These are phyloP conservation scores for Apantesis nais DNA, from an alignment of 2,888 invertebrate species.

Conservation along the genomic window DNA sequence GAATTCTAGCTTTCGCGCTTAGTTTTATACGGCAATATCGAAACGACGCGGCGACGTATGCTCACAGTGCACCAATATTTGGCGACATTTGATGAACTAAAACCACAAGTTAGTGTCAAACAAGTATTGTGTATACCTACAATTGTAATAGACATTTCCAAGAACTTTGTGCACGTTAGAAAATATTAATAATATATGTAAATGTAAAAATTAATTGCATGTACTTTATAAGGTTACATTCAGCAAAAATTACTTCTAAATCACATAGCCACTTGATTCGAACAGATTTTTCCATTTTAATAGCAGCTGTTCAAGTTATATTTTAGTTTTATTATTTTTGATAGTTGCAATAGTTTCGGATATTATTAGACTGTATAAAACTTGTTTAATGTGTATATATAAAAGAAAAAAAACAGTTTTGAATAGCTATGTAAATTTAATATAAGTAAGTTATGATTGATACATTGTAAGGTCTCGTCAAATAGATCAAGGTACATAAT, in stretches of 20 bases:
- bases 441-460: constrained; percentile 53
- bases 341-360: constrained; percentile 6
- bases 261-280: constrained; percentile 16
- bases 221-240: background rate
- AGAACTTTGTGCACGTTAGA: background rate
- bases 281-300: constrained; percentile 32
- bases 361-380: constrained; percentile 16
- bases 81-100: background rate
- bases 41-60: background rate
- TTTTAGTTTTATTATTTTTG: constrained; percentile 33
- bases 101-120: background rate
- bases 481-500: constrained; percentile 46
- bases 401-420: constrained; percentile 34
- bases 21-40: background rate
- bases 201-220: background rate
- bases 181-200: background rate
- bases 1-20: too few species aligned
- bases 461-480: constrained; percentile 55
- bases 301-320: constrained; percentile 29
- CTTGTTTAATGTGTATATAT: constrained; percentile 10
- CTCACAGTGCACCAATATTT: background rate
- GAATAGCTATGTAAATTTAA: constrained; percentile 38
- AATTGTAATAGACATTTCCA: background rate
- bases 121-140: background rate
- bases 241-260: background rate